Conservation (phyloP, 1,140 invertebrate genomes). For the Pseudomyrmex flavicornis region DNA sequence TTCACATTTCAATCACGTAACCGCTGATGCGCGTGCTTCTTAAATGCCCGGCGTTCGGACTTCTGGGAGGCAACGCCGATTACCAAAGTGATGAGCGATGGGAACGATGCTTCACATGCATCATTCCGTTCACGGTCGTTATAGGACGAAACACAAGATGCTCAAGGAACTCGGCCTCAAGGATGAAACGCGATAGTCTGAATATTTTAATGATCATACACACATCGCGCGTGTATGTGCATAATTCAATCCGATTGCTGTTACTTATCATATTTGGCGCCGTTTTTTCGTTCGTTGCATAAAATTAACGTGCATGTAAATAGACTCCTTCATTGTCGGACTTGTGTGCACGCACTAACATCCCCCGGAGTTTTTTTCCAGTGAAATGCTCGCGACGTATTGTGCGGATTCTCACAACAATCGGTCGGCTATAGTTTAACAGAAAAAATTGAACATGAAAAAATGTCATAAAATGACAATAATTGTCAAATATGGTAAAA, state of each 20-base stretch:
- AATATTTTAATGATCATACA: constrained; percentile 14
- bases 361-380: no score
- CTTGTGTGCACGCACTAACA: no score
- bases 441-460: no score
- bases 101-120: constrained; percentile 35
- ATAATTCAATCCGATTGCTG: neutral
- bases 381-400: no score
- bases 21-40: constrained; percentile 41
- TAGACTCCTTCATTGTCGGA: neutral
- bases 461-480: no score
- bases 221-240: neutral
- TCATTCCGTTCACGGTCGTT: constrained; percentile 60
- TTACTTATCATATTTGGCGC: neutral
- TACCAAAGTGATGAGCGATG: constrained; percentile 40
- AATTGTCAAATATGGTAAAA: no score
- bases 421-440: no score
- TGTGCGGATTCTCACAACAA: no score
- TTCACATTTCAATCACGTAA: constrained; percentile 67
- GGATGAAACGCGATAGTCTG: neutral
- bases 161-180: constrained; percentile 49
- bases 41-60: constrained; percentile 15
- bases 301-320: neutral
- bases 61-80: constrained; percentile 54
- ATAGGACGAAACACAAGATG: neutral
- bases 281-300: neutral